Evolutionary conservation across 2,888 invertebrate species (phyloP), one percentile per base, ranked within the genome.

Genomic region (Acrocyrtus sp.): DNA sequence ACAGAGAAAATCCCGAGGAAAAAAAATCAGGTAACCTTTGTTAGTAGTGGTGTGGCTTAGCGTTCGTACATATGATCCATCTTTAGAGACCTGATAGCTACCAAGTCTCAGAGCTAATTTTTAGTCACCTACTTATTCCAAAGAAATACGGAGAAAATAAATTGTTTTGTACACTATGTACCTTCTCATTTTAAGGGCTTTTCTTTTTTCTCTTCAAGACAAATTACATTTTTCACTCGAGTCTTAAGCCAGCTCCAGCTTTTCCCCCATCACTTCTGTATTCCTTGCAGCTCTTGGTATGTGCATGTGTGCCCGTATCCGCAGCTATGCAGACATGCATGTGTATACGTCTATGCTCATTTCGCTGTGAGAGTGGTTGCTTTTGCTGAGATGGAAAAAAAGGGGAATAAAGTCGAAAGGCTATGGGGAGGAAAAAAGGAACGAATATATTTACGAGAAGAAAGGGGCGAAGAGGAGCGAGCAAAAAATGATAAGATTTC

Each of bases 401-500:
- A 8, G 21, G 45, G 5, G 17, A 12, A 21, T 21, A 39, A 61
- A 34, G 39, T n/a, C n/a, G n/a, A n/a, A 61, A 8, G 45, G 45
- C 34, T 34, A 34, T n/a, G n/a, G 15, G 45, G n/a, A 45, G 19
- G 43, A 43, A 53, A 22, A 19, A 48, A 34, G 24, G n/a, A 54
- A 12, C 17, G 22, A 27, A 6, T 15, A 15, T 8, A 15, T 22
- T 48, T 22, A 50, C 24, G 21, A 50, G 6, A 5, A 15, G 22
- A 29, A 22, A 51, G 5, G n/a, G n/a, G n/a, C n/a, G 43, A 53
- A 17, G n/a, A 21, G 22, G 48, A 22, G 41, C n/a, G n/a, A n/a
- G n/a, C n/a, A 53, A 53, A 43, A 43, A 67, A 29, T 43, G 21
- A 58, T 50, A 61, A 50, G 50, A 50, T 29, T 53, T 63, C 17